Evolutionary conservation across 64 coral and sea anemone genomes (phyloP).

Genomic region (Montipora foliosa): DNA sequence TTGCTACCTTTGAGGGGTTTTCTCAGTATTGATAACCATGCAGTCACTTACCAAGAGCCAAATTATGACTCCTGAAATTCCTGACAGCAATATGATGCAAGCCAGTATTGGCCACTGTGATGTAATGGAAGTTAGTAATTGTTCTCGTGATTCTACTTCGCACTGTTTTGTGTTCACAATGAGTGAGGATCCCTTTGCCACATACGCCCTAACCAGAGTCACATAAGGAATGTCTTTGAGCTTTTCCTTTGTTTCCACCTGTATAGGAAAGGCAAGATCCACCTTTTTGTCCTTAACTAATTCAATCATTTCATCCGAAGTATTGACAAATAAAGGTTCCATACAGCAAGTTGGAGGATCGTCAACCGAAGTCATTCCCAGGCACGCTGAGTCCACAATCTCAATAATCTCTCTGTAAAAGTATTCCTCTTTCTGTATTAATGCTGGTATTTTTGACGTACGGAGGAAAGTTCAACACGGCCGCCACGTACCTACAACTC

Average conservation of each 20-base stretch:
- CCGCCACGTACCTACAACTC: background rate
- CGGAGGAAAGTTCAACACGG: conserved; percentile 14
- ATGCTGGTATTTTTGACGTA: background rate
- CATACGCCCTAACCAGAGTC: conserved; percentile 9
- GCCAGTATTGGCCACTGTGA: conserved; percentile 42
- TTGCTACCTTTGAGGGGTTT: too few relatives aligned
- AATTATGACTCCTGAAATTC: conserved; percentile 60
- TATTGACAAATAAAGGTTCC: background rate
- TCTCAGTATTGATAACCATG: background rate
- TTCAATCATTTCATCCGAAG: background rate
- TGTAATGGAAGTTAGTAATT: conserved; percentile 32
- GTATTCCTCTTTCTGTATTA: background rate
- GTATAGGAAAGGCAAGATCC: conserved; percentile 39
- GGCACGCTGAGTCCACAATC: background rate
- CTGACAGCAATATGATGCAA: conserved; percentile 37
- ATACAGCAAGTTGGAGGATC: conserved; percentile 5
- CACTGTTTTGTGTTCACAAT: conserved; percentile 37
- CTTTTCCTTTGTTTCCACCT: background rate
- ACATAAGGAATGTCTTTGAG: background rate
- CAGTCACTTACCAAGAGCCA: conserved; percentile 65
- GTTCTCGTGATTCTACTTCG: background rate
- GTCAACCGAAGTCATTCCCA: background rate
- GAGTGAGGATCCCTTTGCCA: background rate
- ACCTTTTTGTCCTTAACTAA: conserved; percentile 4
- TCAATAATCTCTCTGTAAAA: background rate